Evolutionary conservation across 2,113 vertebrate genomes (phyloP).

Genomic region (Mormoops blainvillei): DNA sequence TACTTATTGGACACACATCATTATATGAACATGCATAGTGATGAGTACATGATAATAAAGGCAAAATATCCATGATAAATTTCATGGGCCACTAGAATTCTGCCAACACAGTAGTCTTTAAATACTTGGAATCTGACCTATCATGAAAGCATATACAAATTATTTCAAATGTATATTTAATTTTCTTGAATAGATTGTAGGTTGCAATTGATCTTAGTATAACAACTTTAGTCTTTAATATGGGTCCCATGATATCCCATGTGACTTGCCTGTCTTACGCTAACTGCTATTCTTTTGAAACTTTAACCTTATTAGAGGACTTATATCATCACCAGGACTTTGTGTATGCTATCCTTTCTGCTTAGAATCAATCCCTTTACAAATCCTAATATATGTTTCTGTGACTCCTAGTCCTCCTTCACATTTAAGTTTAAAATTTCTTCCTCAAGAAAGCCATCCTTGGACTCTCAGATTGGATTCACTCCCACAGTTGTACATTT

Average conservation of each 20-base stretch:
- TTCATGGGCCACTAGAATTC: neutral
- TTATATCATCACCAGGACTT: neutral
- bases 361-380: neutral
- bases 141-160: neutral
- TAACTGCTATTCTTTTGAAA: neutral
- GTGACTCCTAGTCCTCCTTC: neutral
- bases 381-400: neutral
- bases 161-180: neutral
- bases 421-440: neutral
- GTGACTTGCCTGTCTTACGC: neutral
- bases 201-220: neutral
- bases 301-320: neutral
- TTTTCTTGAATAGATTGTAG: neutral
- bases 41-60: neutral
- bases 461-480: neutral
- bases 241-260: rapidly evolving
- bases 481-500: neutral
- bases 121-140: neutral
- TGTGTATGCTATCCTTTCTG: neutral
- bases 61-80: neutral
- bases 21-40: neutral
- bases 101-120: neutral
- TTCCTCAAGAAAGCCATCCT: neutral
- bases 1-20: neutral
- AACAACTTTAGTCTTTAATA: neutral